phyloP scores from a whole-genome alignment of 2,888 invertebrate genomes.

The Helobdella robusta region DNA sequence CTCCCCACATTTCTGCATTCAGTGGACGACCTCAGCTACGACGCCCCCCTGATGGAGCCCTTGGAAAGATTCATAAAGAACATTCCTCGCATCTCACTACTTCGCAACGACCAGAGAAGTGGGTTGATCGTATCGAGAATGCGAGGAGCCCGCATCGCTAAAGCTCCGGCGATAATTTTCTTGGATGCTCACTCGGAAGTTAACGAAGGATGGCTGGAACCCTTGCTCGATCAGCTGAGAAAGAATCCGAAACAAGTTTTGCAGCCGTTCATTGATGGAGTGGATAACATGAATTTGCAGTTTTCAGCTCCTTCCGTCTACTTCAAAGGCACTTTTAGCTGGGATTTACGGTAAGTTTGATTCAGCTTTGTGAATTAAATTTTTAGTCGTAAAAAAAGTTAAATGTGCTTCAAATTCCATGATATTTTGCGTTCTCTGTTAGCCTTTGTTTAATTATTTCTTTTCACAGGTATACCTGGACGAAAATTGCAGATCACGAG shows the following conservation, averaged over 20 bases:
- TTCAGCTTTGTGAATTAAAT: too few relatives aligned
- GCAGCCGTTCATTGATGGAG: constrained; percentile 37
- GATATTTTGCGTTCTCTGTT: neutral
- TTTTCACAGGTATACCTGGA: constrained; percentile 35
- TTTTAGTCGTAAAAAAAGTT: too few relatives aligned
- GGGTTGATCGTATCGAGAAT: constrained; percentile 35
- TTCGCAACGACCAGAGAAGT: constrained; percentile 31
- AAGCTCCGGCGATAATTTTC: constrained; percentile 32
- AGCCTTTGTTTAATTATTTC: neutral
- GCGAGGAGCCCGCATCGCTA: constrained; percentile 31
- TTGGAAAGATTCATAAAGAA: constrained; percentile 32
- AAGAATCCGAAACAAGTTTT: constrained; percentile 33
- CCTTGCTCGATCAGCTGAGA: constrained; percentile 32
- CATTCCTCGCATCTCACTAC: constrained; percentile 33
- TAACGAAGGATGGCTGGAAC: constrained; percentile 36
- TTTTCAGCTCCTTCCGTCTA: constrained; percentile 30
- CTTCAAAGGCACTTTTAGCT: constrained; percentile 36
- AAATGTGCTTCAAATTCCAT: too few relatives aligned
- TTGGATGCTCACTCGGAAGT: constrained; percentile 36
- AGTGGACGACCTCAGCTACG: constrained; percentile 30
- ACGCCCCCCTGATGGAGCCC: constrained; percentile 25
- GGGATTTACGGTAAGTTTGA: constrained; percentile 37
- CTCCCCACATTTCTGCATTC: neutral
- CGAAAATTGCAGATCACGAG: constrained; percentile 34
- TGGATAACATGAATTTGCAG: constrained; percentile 32